Conservation (phyloP, 2,113 vertebrate species). For the Micromys minutus region DNA sequence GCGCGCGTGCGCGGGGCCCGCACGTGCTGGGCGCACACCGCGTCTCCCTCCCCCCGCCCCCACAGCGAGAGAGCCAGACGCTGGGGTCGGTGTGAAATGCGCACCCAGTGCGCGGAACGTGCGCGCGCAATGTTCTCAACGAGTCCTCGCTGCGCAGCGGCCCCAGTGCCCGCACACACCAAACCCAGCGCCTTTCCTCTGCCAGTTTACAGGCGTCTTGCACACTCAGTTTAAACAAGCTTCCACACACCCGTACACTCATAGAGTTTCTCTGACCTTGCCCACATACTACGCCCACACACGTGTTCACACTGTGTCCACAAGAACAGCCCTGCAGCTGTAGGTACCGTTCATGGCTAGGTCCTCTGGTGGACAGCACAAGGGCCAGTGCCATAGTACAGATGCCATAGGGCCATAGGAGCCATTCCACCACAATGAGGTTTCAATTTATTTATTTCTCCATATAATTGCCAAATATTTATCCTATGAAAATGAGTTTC, state of each 20-base stretch:
- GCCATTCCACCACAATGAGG: background rate
- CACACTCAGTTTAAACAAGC: background rate
- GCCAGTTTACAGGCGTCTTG: background rate
- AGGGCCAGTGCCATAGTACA: background rate
- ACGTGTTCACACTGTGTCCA: background rate
- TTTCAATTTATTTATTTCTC: background rate
- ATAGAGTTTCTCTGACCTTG: background rate
- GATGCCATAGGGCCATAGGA: rapidly evolving
- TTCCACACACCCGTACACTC: background rate
- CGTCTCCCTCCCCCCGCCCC: background rate
- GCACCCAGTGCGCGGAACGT: no score
- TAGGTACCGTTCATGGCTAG: background rate
- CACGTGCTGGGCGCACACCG: background rate
- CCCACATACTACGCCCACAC: background rate
- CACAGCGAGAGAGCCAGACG: no score
- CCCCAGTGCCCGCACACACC: background rate
- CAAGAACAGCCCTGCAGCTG: background rate
- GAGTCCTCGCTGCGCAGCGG: background rate
- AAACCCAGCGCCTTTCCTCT: background rate
- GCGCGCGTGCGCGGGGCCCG: background rate
- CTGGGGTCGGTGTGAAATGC: no score
- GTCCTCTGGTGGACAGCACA: background rate
- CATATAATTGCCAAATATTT: background rate
- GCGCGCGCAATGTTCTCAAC: background rate
- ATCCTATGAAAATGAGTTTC: background rate